Conservation (phyloP, 2,888 invertebrate genomes). For the Pyrocoelia pectoralis region DNA sequence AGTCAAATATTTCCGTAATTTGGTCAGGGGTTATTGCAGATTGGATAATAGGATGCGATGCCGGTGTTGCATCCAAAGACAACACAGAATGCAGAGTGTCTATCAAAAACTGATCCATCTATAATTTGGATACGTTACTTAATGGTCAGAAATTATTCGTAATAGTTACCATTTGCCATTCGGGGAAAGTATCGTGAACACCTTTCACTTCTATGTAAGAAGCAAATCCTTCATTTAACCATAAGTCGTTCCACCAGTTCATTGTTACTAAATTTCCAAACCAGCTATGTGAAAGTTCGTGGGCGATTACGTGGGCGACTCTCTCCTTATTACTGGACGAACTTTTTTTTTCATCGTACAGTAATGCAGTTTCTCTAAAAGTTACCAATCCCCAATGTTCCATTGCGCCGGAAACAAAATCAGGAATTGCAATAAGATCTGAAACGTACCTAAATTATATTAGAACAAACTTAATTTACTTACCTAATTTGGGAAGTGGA, state of each 20-base stretch:
- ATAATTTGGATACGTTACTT: conserved; percentile 47
- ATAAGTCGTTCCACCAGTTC: conserved; percentile 93
- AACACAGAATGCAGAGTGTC: conserved; percentile 78
- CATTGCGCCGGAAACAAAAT: conserved; percentile 93
- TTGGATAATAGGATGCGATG: conserved; percentile 91
- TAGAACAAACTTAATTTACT: background rate
- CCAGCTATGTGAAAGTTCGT: conserved; percentile 97
- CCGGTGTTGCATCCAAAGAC: conserved; percentile 77
- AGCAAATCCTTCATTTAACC: conserved; percentile 95
- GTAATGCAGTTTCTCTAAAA: conserved; percentile 84
- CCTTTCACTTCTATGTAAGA: conserved; percentile 88
- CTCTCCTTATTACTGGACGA: conserved; percentile 79
- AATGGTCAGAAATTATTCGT: background rate
- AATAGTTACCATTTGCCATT: conserved; percentile 79
- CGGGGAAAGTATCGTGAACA: conserved; percentile 71
- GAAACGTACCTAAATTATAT: conserved; percentile 38
- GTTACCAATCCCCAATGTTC: conserved; percentile 97
- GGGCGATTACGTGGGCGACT: conserved; percentile 84
- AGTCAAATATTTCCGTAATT: conserved; percentile 91
- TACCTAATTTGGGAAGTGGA: conserved; percentile 90
- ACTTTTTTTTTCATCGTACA: conserved; percentile 77
- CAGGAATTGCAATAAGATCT: conserved; percentile 89
- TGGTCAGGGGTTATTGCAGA: conserved; percentile 85
- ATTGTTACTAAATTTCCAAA: conserved; percentile 92
- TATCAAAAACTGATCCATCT: conserved; percentile 81